Evolutionary conservation across 23 tunicate genomes (phyloP), one percentile per base, ranked within the genome.

Genomic region (Clavelina lepadiformis): DNA sequence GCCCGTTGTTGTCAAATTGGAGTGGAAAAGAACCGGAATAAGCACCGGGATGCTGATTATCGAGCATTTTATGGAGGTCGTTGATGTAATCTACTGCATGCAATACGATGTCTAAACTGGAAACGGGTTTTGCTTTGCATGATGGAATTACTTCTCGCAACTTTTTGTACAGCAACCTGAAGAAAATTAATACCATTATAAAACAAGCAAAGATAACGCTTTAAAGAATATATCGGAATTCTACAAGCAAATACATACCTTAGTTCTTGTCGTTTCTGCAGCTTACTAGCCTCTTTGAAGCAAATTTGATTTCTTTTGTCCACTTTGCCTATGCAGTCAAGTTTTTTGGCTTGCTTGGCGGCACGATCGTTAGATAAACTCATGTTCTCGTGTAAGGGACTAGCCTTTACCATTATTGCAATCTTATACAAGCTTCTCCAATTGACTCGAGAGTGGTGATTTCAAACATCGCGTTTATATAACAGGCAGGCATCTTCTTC

Each of bases 81-180:
- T 82, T 82, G 54, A 86, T 86, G 31, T 86, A 86, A 35, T 86
- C 95, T 56, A 86, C 82, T 11, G 95, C 95, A 7, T 65, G 60
- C 26, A 86, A 71, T 1, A 86, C 85, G 5, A 86, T 82, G 75
- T 86, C 95, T 3, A 86, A 65, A 49, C 83, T 69, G 23, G 82
- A 28, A 18, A 78, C 80, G 24, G 80, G 75, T 51, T 78, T 58
- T 37, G 46, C 11, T 58, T 68, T 56, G 61, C 84, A 78, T 2
- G 95, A 66, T 22, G 95, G 95, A 38, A 86, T 72, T 20, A 86
- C 78, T 28, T 71, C 85, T 13, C 74, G 74, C 27, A 86, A 63
- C 56, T 86, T 71, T 3, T 45, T 56, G 58, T 86, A 86, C 69
- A 86, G 60, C 6, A 74, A 71, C 50, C 95, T 86, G 67, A 3